Evolutionary conservation across 2,888 invertebrate genomes (phyloP).

Genomic region (Leptopterna dolabrata): DNA sequence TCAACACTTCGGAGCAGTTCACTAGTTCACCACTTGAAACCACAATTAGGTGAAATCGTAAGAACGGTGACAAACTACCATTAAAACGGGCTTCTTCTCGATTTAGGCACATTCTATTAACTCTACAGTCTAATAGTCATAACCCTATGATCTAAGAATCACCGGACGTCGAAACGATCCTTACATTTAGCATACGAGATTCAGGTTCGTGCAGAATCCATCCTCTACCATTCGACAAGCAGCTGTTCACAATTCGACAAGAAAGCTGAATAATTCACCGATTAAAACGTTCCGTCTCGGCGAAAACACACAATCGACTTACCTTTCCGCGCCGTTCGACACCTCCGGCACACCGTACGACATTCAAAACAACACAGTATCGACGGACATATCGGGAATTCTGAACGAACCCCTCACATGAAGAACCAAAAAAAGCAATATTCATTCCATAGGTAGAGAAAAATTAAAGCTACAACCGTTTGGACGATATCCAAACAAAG

Average conservation of each 20-base stretch:
- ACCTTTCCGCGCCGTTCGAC: not conserved
- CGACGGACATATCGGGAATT: not conserved
- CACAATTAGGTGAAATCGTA: too few species aligned
- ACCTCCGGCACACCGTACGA: not conserved
- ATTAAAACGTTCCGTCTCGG: too few species aligned
- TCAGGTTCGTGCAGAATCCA: conserved; percentile 35
- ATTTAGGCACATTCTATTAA: not conserved
- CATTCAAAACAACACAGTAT: not conserved
- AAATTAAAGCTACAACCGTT: not conserved
- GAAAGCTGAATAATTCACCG: not conserved
- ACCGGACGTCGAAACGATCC: not conserved
- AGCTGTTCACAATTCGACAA: not conserved
- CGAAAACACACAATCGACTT: not conserved
- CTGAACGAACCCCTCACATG: conserved; percentile 28
- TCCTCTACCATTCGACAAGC: not conserved
- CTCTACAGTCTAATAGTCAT: not conserved
- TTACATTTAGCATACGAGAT: not conserved
- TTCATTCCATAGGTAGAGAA: not conserved
- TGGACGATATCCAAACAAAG: not conserved
- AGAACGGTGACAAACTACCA: too few species aligned
- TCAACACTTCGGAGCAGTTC: too few species aligned
- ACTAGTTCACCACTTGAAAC: too few species aligned
- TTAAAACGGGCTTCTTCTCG: not conserved
- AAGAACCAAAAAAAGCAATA: not conserved
- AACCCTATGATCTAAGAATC: not conserved